Conservation (phyloP, 2,113 vertebrate species). For the Daphoenositta chrysoptera region DNA sequence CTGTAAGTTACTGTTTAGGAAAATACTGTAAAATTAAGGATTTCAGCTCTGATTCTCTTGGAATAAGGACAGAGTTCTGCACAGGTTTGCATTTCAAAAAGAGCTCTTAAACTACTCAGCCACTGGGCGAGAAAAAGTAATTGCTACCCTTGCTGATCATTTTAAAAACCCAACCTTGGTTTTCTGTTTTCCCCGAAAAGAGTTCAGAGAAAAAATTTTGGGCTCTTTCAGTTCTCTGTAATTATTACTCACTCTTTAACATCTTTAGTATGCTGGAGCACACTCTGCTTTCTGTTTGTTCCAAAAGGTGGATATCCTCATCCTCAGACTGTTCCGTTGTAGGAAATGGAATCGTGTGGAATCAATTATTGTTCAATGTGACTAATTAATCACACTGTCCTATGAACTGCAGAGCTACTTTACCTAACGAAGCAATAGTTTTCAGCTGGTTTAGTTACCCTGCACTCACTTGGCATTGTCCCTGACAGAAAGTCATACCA, state of each 20-base stretch:
- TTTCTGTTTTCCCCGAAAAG: neutral
- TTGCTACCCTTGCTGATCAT: neutral
- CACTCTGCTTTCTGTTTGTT: neutral
- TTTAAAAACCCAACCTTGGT: neutral
- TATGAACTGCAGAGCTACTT: neutral
- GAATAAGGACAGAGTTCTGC: neutral
- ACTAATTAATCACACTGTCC: neutral
- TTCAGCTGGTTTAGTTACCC: neutral
- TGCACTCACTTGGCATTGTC: neutral
- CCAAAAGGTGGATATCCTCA: neutral
- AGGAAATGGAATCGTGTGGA: neutral
- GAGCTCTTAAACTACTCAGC: neutral
- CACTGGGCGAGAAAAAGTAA: fast-evolving
- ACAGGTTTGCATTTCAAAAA: neutral
- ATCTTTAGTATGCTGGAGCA: neutral
- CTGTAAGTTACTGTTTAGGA: neutral
- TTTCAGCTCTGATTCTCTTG: neutral
- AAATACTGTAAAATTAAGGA: neutral
- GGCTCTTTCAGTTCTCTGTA: neutral
- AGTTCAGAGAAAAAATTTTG: neutral
- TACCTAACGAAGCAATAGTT: neutral
- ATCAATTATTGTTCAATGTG: neutral
- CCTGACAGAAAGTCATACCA: neutral
- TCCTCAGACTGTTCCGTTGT: neutral
- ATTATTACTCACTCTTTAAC: neutral